Conservation (phyloP, 1,140 invertebrate species). For the Pogonomyrmex barbatus region DNA sequence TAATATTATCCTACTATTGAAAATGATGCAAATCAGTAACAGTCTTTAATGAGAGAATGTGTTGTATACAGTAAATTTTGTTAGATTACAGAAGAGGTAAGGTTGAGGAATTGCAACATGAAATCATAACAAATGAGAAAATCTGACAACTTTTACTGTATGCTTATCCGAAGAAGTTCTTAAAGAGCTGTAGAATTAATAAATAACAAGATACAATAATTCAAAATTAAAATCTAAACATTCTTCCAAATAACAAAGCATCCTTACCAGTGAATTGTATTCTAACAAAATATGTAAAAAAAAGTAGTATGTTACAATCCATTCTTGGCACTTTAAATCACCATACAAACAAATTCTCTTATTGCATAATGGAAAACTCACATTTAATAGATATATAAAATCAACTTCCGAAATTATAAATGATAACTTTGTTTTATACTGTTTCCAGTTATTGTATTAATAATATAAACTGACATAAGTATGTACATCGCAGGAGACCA, state of each 20-base stretch:
- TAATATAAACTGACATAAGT: constrained; percentile 53
- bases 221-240: constrained; percentile 24
- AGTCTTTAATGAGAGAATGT: constrained; percentile 35
- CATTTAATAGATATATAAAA: constrained; percentile 8
- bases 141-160: neutral
- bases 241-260: neutral
- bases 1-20: constrained; percentile 37
- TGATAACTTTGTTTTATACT: constrained; percentile 38
- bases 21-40: constrained; percentile 19
- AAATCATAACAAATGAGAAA: neutral
- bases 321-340: constrained; percentile 64
- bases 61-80: constrained; percentile 20
- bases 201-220: constrained; percentile 39
- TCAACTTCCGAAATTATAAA: constrained; percentile 31
- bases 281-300: constrained; percentile 32
- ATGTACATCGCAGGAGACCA: constrained; percentile 75
- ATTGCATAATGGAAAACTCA: neutral
- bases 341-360: constrained; percentile 39
- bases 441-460: constrained; percentile 37
- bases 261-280: constrained; percentile 27
- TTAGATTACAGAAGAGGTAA: constrained; percentile 39
- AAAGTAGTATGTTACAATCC: neutral
- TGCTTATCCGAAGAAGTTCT: neutral
- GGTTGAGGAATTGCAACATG: constrained; percentile 24
- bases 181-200: neutral